Conservation (phyloP, 1,140 invertebrate species). For the Drosophila fuyamai region DNA sequence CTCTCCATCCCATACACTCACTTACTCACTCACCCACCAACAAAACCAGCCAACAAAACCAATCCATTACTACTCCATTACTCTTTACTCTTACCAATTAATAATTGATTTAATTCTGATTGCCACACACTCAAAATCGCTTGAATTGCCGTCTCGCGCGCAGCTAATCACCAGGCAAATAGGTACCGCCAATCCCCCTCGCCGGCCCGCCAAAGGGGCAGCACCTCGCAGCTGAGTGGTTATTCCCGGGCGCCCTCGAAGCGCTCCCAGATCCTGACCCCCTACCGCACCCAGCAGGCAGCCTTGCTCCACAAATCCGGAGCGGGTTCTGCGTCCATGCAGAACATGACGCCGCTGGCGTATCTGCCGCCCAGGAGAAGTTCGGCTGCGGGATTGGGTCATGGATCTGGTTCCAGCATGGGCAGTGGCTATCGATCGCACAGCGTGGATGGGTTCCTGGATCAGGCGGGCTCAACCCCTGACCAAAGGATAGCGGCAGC, state of each 20-base stretch:
- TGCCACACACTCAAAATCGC: conserved; percentile 82
- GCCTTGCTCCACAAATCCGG: conserved; percentile 63
- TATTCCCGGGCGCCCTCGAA: conserved; percentile 59
- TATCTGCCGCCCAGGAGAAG: conserved; percentile 64
- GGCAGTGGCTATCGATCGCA: conserved; percentile 76
- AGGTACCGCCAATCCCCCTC: conserved; percentile 87
- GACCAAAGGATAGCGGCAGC: conserved; percentile 77
- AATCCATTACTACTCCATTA: conserved; percentile 18
- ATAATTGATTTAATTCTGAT: conserved; percentile 76
- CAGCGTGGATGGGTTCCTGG: conserved; percentile 81
- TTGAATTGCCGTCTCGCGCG: conserved; percentile 62
- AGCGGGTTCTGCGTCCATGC: conserved; percentile 70
- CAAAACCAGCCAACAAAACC: not conserved
- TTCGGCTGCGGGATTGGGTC: conserved; percentile 70
- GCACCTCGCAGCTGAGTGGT: conserved; percentile 85
- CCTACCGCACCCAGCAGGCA: conserved; percentile 76
- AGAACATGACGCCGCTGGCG: conserved; percentile 70
- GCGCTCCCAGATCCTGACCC: conserved; percentile 67
- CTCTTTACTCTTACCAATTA: conserved; percentile 55
- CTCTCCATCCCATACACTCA: conserved; percentile 4
- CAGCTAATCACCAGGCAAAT: conserved; percentile 85
- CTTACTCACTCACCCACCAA: conserved; percentile 11
- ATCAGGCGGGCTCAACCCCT: conserved; percentile 64
- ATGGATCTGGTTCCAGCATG: conserved; percentile 50
- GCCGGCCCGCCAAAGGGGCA: conserved; percentile 86